phyloP scores from a whole-genome alignment of 1,140 invertebrate species.

The Panagrolaimus sp. region DNA sequence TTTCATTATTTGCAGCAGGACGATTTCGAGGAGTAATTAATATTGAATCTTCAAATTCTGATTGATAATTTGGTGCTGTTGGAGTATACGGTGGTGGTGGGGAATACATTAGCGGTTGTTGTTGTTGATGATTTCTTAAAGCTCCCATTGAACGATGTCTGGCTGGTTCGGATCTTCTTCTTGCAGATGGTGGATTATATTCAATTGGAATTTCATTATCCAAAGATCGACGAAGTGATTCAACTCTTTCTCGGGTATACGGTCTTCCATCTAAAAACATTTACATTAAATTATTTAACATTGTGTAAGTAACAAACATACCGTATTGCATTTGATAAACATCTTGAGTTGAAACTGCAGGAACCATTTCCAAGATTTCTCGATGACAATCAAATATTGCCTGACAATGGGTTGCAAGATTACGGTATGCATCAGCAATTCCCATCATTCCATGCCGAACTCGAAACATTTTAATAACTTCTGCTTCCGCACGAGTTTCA shows the following conservation, averaged over 20 bases:
- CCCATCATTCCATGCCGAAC: conserved; percentile 44
- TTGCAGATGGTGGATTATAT: background rate
- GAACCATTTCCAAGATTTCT: conserved; percentile 47
- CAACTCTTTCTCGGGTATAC: conserved; percentile 35
- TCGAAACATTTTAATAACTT: conserved; percentile 43
- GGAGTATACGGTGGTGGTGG: conserved; percentile 2
- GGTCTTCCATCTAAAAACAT: conserved; percentile 29
- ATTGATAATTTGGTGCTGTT: background rate
- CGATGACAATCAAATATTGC: conserved; percentile 45
- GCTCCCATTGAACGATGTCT: background rate
- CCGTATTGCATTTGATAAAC: conserved; percentile 39
- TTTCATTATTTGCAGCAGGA: background rate
- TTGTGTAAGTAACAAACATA: no score
- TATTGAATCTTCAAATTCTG: background rate
- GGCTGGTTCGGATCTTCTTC: background rate
- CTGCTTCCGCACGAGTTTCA: conserved; percentile 30
- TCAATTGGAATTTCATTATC: conserved; percentile 9
- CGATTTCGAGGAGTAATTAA: background rate
- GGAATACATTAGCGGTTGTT: background rate
- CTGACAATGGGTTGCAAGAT: conserved; percentile 26
- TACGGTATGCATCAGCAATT: conserved; percentile 39
- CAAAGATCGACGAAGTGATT: conserved; percentile 39
- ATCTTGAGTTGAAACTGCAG: conserved; percentile 38
- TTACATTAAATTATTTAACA: no score
- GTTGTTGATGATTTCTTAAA: background rate